These are phyloP conservation scores for Amiota minor DNA, from an alignment of 2,888 invertebrate genomes.

Conservation along the genomic window DNA sequence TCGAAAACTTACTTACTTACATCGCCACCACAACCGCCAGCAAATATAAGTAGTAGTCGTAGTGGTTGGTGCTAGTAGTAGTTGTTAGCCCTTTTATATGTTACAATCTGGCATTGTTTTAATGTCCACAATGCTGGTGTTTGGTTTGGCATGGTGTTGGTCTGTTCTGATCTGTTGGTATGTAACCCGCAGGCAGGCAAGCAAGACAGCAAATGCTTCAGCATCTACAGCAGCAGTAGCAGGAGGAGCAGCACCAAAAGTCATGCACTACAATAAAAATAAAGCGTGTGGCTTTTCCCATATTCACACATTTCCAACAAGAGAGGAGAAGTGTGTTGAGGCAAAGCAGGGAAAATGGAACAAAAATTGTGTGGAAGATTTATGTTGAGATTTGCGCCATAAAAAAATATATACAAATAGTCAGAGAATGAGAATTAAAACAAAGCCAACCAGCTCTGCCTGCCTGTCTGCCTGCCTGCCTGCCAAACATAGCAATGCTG, in stretches of 20 bases:
- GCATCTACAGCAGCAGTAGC: too few relatives aligned
- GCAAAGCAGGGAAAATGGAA: background rate
- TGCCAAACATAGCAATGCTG: background rate
- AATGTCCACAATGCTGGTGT: background rate
- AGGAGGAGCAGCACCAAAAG: background rate
- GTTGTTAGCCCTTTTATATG: background rate
- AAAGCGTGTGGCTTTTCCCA: constrained; percentile 4
- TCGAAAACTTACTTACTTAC: too few relatives aligned
- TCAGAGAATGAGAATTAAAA: background rate
- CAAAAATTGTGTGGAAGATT: constrained; percentile 52
- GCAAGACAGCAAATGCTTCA: too few relatives aligned
- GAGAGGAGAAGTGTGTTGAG: background rate
- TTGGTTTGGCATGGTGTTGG: background rate
- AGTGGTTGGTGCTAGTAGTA: too few relatives aligned
- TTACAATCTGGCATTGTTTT: constrained; percentile 4
- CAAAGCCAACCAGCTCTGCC: too few relatives aligned
- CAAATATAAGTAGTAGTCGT: background rate
- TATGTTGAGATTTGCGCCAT: constrained; percentile 61
- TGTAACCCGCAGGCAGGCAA: constrained; percentile 5
- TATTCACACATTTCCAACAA: too few relatives aligned
- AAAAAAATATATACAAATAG: constrained; percentile 40
- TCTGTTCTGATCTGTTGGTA: background rate
- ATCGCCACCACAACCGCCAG: background rate
- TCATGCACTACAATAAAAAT: constrained; percentile 24
- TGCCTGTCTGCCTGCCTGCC: background rate